These are phyloP conservation scores for Tringa solitaria DNA, from an alignment of 2,113 vertebrate species.

Conservation along the genomic window DNA sequence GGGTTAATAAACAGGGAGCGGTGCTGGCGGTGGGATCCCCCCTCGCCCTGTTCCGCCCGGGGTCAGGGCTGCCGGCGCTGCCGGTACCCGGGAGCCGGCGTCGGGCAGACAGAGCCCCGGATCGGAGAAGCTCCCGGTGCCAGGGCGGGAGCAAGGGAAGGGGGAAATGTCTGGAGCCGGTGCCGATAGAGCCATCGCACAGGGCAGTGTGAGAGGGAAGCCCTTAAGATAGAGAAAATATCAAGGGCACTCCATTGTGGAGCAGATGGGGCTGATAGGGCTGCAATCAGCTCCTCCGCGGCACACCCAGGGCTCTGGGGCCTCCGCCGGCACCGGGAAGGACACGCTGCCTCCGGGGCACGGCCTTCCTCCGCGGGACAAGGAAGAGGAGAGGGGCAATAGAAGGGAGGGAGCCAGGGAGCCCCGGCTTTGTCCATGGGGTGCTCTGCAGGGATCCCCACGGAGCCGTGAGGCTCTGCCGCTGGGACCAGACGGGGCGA, in stretches of 20 bases:
- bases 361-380: neutral
- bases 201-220: neutral
- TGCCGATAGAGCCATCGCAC: neutral
- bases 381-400: neutral
- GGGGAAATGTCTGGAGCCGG: neutral
- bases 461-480: neutral
- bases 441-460: too few species aligned
- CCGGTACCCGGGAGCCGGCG: accelerated
- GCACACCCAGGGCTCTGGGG: neutral
- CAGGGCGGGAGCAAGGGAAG: neutral
- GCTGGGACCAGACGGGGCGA: too few species aligned
- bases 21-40: neutral
- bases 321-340: too few species aligned
- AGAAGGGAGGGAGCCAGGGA: accelerated
- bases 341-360: neutral
- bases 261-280: neutral
- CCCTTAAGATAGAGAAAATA: neutral
- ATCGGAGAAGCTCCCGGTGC: neutral
- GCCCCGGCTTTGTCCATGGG: neutral
- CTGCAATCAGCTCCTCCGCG: neutral
- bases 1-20: slow-evolving; percentile 21
- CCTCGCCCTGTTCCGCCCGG: neutral
- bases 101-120: neutral
- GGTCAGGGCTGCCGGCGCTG: accelerated
- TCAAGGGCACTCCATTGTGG: neutral